phyloP scores from a whole-genome alignment of 2,113 vertebrate genomes.

The Eptesicus fuscus region DNA sequence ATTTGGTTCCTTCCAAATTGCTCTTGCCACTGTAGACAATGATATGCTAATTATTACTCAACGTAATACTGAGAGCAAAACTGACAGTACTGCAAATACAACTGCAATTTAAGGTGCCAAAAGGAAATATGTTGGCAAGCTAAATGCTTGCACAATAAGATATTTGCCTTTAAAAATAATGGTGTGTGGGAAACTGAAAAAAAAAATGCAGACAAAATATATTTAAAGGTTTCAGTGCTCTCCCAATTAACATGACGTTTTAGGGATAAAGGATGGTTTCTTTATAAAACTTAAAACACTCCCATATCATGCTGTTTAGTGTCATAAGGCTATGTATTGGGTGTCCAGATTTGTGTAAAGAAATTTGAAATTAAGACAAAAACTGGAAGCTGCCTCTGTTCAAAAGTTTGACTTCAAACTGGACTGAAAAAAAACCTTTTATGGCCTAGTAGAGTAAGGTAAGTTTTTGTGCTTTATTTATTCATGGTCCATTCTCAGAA shows the following conservation, averaged over 20 bases:
- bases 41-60: conserved; percentile 43
- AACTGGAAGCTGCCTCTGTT: conserved; percentile 47
- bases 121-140: conserved; percentile 52
- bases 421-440: conserved; percentile 47
- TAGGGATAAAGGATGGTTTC: background rate
- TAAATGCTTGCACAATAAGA: conserved; percentile 40
- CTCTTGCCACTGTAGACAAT: conserved; percentile 24
- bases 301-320: background rate
- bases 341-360: conserved; percentile 13
- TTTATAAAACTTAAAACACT: conserved; percentile 1
- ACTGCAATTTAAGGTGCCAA: conserved; percentile 29
- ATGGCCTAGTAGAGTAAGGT: conserved; percentile 5
- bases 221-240: conserved; percentile 33
- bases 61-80: conserved; percentile 6
- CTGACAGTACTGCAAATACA: conserved; percentile 34
- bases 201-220: conserved; percentile 21
- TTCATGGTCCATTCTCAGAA: conserved; percentile 44
- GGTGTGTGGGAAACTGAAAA: background rate
- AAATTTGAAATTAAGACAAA: conserved; percentile 59
- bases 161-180: conserved; percentile 63
- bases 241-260: background rate
- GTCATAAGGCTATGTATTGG: conserved; percentile 16
- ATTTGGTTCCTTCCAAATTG: conserved; percentile 48
- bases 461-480: conserved; percentile 71
- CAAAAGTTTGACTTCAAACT: conserved; percentile 53